Evolutionary conservation across 2,797 vertebrate species (phyloP).

Genomic region (Alosa sapidissima): DNA sequence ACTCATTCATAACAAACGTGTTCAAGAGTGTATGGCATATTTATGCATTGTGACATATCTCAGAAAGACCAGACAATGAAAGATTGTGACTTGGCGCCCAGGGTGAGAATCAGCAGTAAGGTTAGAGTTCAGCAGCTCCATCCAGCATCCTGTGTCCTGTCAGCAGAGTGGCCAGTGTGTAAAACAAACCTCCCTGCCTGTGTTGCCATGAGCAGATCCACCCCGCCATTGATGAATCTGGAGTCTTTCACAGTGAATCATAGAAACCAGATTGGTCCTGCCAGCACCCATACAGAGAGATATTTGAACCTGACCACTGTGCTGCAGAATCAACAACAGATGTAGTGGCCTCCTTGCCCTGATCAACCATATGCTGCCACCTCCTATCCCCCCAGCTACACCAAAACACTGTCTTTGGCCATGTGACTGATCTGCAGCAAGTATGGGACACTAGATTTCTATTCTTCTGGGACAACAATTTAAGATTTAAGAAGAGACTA

Average conservation of each 20-base stretch:
- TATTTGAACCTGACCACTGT: constrained; percentile 50
- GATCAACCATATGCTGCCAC: constrained; percentile 41
- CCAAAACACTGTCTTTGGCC: not conserved
- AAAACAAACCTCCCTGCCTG: constrained; percentile 14
- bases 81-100: not conserved
- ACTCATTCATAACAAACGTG: not conserved
- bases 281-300: constrained; percentile 51
- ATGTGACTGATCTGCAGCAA: not conserved
- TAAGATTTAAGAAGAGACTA: not conserved
- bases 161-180: constrained; percentile 5
- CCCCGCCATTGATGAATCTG: constrained; percentile 45
- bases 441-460: not conserved
- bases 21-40: not conserved
- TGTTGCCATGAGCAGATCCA: constrained; percentile 22
- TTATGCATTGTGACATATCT: not conserved
- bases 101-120: not conserved
- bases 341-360: constrained; percentile 46
- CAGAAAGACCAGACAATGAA: not conserved
- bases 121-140: not conserved
- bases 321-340: constrained; percentile 46
- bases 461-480: not conserved
- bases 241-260: constrained; percentile 41
- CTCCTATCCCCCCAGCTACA: constrained; percentile 17
- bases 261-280: constrained; percentile 57
- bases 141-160: not conserved